Evolutionary conservation across 1,140 invertebrate genomes (phyloP).

Genomic region (Thaumetopoea pityocampa): DNA sequence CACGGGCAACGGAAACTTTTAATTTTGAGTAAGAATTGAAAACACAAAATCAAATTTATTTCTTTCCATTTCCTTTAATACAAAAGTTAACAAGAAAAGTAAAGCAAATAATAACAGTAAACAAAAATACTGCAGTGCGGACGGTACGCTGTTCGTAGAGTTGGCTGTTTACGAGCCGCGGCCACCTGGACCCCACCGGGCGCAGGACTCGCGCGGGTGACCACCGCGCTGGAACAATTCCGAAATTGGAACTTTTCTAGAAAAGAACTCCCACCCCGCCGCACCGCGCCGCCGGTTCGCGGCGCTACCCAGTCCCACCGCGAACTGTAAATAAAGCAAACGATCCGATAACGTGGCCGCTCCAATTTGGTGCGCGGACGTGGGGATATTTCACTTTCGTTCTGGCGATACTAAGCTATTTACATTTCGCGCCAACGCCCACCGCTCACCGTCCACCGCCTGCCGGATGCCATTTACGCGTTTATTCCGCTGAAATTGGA

Average conservation of each 20-base stretch:
- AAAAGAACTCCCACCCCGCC: constrained; percentile 22
- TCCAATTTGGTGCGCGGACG: constrained; percentile 13
- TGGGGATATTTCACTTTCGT: constrained; percentile 27
- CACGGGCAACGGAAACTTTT: too few relatives aligned
- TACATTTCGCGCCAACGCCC: constrained; percentile 17
- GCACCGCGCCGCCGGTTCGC: constrained; percentile 1
- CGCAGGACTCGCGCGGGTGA: constrained; percentile 14
- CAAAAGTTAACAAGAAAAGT: too few relatives aligned
- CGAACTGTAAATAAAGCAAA: constrained; percentile 22
- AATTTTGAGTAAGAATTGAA: too few relatives aligned
- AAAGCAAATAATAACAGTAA: constrained; percentile 15
- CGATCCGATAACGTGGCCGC: constrained; percentile 19
- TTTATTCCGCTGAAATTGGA: constrained; percentile 12
- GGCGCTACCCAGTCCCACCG: constrained; percentile 12
- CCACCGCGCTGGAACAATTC: constrained; percentile 32
- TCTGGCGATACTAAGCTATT: constrained; percentile 18
- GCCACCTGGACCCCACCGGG: constrained; percentile 8
- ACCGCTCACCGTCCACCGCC: too few relatives aligned
- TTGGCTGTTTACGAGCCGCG: constrained; percentile 13
- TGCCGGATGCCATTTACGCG: constrained; percentile 14
- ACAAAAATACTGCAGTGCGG: constrained; percentile 9
- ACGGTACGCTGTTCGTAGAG: constrained; percentile 7
- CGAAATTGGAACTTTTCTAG: constrained; percentile 33
- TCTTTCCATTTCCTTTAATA: too few relatives aligned
- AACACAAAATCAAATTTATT: too few relatives aligned